These are phyloP conservation scores for Scaptomyza hsui DNA, from an alignment of 1,140 invertebrate species.

Conservation along the genomic window DNA sequence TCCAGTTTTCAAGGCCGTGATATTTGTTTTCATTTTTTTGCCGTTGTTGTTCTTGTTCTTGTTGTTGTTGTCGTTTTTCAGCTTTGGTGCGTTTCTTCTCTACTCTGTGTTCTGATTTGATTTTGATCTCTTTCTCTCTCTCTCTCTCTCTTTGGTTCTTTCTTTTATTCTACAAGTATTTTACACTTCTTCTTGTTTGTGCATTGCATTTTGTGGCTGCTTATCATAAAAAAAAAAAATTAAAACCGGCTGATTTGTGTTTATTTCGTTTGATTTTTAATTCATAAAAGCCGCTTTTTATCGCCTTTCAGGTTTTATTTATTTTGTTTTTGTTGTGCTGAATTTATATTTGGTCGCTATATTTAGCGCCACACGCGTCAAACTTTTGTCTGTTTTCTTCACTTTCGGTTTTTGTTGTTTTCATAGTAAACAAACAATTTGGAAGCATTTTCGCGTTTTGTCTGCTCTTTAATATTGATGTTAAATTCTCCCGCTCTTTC, in stretches of 20 bases:
- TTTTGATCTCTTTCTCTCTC: constrained; percentile 16
- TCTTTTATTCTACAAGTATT: not conserved
- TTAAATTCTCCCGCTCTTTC: constrained; percentile 13
- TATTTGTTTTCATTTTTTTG: constrained; percentile 58
- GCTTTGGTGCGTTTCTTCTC: constrained; percentile 16
- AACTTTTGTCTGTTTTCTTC: constrained; percentile 37
- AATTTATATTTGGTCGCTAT: constrained; percentile 57
- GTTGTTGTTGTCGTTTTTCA: constrained; percentile 17
- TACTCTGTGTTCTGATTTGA: constrained; percentile 13
- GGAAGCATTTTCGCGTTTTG: constrained; percentile 25
- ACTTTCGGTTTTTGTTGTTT: constrained; percentile 20
- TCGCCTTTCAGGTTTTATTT: constrained; percentile 43
- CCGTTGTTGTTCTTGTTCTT: constrained; percentile 24
- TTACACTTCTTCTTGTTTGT: constrained; percentile 7
- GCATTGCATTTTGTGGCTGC: constrained; percentile 11
- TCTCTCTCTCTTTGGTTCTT: not conserved
- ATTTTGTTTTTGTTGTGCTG: constrained; percentile 10
- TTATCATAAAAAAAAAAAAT: constrained; percentile 40
- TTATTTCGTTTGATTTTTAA: constrained; percentile 43
- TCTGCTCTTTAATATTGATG: constrained; percentile 47
- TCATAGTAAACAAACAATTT: constrained; percentile 57
- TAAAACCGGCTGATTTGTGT: constrained; percentile 52
- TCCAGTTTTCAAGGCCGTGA: constrained; percentile 66
- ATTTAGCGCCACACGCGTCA: constrained; percentile 70
- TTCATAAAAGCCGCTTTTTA: constrained; percentile 56